A percentile compares a stretch with the other conserved stretches of the same genome.
phyloP scores from a whole-genome alignment of 2,888 invertebrate species.

The Bhutanitis thaidina region DNA sequence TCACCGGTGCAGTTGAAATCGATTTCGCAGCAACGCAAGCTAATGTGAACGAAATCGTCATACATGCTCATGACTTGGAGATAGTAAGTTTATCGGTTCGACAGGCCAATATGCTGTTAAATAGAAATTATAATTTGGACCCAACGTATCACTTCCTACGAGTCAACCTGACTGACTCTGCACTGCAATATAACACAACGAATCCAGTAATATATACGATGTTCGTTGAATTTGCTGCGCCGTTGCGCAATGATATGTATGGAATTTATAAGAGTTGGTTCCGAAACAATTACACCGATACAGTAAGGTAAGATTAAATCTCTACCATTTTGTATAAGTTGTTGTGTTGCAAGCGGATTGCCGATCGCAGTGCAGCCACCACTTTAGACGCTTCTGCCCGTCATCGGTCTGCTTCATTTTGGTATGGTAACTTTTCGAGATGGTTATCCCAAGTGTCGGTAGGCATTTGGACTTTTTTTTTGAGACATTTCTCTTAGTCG shows the following conservation, averaged over 20 bases:
- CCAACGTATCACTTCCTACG: constrained; percentile 45
- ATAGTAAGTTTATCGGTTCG: constrained; percentile 51
- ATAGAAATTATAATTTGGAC: constrained; percentile 26
- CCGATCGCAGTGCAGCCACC: too few relatives aligned
- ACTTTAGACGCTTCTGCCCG: too few relatives aligned
- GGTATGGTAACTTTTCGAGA: too few relatives aligned
- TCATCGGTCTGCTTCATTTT: too few relatives aligned
- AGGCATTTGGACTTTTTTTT: too few relatives aligned
- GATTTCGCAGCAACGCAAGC: constrained; percentile 42
- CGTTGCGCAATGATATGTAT: constrained; percentile 60
- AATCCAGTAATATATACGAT: constrained; percentile 40
- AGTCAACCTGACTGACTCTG: constrained; percentile 31
- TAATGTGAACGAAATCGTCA: constrained; percentile 48
- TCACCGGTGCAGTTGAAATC: constrained; percentile 61
- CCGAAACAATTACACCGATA: constrained; percentile 35
- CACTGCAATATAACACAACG: constrained; percentile 36
- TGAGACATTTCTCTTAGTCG: too few relatives aligned
- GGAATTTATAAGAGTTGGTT: constrained; percentile 69
- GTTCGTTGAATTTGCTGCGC: constrained; percentile 42
- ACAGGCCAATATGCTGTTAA: constrained; percentile 40
- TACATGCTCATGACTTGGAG: constrained; percentile 49
- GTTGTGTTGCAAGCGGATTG: too few relatives aligned
- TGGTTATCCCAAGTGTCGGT: too few relatives aligned
- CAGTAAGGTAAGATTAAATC: constrained; percentile 37
- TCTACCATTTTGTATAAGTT: too few relatives aligned